Evolutionary conservation across 2,888 invertebrate genomes (phyloP), one percentile per base, ranked within the genome.

Genomic region (Zygogramma bicolorata): DNA sequence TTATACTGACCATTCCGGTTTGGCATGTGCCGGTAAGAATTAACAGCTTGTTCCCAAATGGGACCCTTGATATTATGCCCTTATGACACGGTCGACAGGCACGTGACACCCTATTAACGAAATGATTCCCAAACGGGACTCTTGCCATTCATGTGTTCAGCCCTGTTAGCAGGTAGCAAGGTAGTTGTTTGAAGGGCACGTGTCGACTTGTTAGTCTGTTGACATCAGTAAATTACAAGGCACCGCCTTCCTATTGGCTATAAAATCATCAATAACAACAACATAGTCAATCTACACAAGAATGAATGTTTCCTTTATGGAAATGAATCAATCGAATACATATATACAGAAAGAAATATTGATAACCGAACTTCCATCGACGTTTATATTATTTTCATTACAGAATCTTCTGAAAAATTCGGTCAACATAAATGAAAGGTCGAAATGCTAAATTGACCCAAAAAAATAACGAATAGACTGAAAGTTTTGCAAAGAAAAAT

Each of bases 41-140:
- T 20, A 65, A 25, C 25, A 65, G 18, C 65, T 40, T 22, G 68
- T 72, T 57, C 70, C 59, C 62, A 38, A 29, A 66, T 61, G 74
- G 74, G 74, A 71, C 71, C 74, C 66, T 74, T 74, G 66, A 70
- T 63, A 70, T 58, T 65, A 15, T 22, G 61, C 68, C 71, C 60
- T 49, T 46, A 65, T 65, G 68, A 57, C 63, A 29, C 31, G 34
- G 49, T 29, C 59, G 53, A 62, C 65, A 68, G 40, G 49, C 65
- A 57, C 68, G 74, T 68, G 71, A 34, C 61, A 25, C 49, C 53
- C 38, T 46, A 53, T 68, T 61, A 68, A n/a, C 34, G 38, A 46
- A 68, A 53, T 60, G 60, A 71, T 74, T 71, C 74, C 62, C 62
- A 63, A 74, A 74, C 74, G 71, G 74, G 74, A 74, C 74, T 68